Base-by-base conservation (phyloP, 2,113 vertebrate species). In the Oreochromis tanganicae region DNA sequence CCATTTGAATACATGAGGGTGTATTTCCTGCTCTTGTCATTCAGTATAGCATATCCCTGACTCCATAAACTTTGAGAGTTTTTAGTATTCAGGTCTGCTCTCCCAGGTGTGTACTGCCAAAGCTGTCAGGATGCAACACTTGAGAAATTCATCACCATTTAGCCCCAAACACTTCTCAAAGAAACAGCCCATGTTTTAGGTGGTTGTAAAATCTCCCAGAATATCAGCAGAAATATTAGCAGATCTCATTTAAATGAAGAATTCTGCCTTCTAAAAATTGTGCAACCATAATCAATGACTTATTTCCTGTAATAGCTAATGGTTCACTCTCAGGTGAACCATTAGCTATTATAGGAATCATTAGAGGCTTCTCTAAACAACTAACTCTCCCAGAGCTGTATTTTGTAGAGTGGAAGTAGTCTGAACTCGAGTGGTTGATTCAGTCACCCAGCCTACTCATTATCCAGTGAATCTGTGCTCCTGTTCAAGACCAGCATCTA, bases 71-170 rank as follows among this genome's bases (percentile, higher is more conserved):
- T 81, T 89, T 86, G 80, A 48, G 54, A 83, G 27, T 56, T 89
- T 94, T 92, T 92, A 93, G 92, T 88, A 92, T 90, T 92, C 87
- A 80, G 89, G 84, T 38, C 21, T 36, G 38, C 81, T 79, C 80
- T 83, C 41, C 6, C 68, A 93, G 91, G 84, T 92, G 91, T 80
- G 88, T 12, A 2, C 81, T 80, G 80, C 87, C 87, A 80, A 83
- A 89, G 34, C 54, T 91, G 88, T 88, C 87, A 83, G 84, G 50
- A 81, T 55, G 38, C 50, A 83, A 55, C 66, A 80, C 80, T 56
- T 73, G 29, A 84, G 63, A 80, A 54, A 94, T 95, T 93, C 55
- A 87, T 96, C 92, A 92, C 89, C 89, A 94, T 94, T 93, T 92
- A 85, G 88, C 68, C 75, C 29, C 79, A 48, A 81, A 86, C 34